These are phyloP conservation scores for Triplophysa bombifrons DNA, from an alignment of 2,797 vertebrate genomes.

Conservation along the genomic window DNA sequence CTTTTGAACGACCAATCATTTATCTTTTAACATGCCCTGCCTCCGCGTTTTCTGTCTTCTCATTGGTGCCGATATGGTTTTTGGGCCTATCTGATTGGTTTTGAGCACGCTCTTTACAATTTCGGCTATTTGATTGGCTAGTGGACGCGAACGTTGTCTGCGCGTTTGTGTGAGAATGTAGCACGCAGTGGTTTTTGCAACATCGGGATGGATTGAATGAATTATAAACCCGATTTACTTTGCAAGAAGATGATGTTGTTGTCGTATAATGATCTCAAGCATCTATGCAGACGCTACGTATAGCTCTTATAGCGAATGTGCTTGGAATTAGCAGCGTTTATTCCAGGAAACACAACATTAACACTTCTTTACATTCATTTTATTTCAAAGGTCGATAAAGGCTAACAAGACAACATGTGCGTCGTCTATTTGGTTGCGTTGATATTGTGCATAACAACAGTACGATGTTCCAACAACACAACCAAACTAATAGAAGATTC, in stretches of 20 bases:
- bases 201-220: too few species aligned
- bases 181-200: not conserved
- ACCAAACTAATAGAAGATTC: constrained; percentile 62
- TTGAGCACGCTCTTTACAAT: constrained; percentile 10
- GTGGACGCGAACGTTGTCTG: constrained; percentile 1
- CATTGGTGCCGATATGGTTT: constrained; percentile 69
- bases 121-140: constrained; percentile 59
- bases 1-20: constrained; percentile 47
- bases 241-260: not conserved
- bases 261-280: not conserved
- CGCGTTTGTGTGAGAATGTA: not conserved
- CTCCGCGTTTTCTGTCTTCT: constrained; percentile 47
- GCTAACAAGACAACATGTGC: not conserved
- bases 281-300: not conserved
- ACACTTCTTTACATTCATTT: not conserved
- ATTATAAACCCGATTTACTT: not conserved
- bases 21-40: constrained; percentile 57
- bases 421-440: constrained; percentile 39
- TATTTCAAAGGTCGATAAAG: not conserved
- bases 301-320: not conserved
- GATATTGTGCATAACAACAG: constrained; percentile 59
- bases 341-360: not conserved
- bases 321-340: not conserved
- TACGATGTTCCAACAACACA: constrained; percentile 57
- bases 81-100: constrained; percentile 42